Evolutionary conservation across 2,113 vertebrate species (phyloP), one percentile per base, ranked within the genome.

Genomic region (Corapipo altera): DNA sequence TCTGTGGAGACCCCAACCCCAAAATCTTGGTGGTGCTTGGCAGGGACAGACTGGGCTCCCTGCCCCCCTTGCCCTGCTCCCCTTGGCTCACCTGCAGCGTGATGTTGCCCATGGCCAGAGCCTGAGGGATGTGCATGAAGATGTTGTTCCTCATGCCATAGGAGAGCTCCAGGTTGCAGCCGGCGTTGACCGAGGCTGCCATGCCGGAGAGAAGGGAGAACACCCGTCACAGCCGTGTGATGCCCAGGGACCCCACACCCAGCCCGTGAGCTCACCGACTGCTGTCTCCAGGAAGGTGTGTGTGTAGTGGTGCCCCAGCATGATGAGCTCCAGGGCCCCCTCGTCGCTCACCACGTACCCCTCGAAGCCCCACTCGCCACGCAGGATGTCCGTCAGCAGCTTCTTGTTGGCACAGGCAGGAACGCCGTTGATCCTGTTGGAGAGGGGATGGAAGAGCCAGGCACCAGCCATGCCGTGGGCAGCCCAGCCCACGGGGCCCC

Each of bases 321-420:
- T 92, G 72, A 98, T 97, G 88, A 97, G 94, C 89, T 98, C 97
- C 88, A 98, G 67, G 8, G 97, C 97, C 8, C 85, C 97, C 71
- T 97, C 97, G 0, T 98, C 97, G 39, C 97, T 98, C 83, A 98
- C 97, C 65, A 97, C 97, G 3, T 97, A 97, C 23, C 97, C 97
- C 44, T 96, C 18, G 10, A 98, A 98, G 0, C 97, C 97, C 97
- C 97, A 98, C 73, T 98, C 97, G 2, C 52, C 55, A 2, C 97
- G 97, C 67, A 98, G 84, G 85, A 98, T 96, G n/a, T 97, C 96
- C 0, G 88, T 97, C 65, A 98, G 89, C 80, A 98, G 95, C 85
- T 95, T 96, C 81, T 97, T 97, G 92, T 98, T 97, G 70, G 97
- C 97, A 0, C 97, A 98, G 37, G 97, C 97, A 0, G 97, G 97